phyloP scores from a whole-genome alignment of 2,113 vertebrate genomes.

The Odocoileus hemionus region DNA sequence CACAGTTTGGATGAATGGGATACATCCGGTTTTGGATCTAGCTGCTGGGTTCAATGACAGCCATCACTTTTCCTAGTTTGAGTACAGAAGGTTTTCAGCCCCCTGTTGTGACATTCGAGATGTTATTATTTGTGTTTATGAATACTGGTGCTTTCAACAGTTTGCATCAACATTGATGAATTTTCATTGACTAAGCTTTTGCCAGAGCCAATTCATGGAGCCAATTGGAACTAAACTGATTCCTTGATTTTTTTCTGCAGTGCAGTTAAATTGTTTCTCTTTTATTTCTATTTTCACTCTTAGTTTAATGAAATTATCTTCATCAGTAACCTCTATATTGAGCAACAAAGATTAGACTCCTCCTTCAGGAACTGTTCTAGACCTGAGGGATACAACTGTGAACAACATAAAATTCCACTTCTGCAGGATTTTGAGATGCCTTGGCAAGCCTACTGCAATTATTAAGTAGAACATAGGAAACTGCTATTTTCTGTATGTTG shows the following conservation, averaged over 20 bases:
- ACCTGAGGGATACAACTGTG: background rate
- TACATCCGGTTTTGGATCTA: background rate
- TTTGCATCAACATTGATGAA: background rate
- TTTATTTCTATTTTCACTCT: background rate
- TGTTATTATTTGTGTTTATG: background rate
- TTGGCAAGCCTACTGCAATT: background rate
- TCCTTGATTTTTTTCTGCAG: slow-evolving; percentile 6
- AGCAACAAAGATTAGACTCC: slow-evolving; percentile 7
- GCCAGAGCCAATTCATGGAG: background rate
- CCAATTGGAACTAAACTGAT: background rate
- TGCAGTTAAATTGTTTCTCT: background rate
- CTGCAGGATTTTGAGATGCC: background rate
- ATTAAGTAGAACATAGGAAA: background rate
- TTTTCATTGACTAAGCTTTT: background rate
- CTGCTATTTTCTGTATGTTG: background rate
- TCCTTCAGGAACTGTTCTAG: background rate
- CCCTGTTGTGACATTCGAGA: background rate
- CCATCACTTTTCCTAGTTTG: background rate
- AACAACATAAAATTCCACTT: slow-evolving; percentile 1
- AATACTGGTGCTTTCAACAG: background rate
- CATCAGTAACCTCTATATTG: background rate
- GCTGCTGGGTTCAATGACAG: background rate
- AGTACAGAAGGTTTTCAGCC: background rate
- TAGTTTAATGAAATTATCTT: slow-evolving; percentile 31
- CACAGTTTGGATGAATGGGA: background rate